These are phyloP conservation scores for Delia radicum DNA, from an alignment of 1,140 invertebrate genomes.

Conservation along the genomic window DNA sequence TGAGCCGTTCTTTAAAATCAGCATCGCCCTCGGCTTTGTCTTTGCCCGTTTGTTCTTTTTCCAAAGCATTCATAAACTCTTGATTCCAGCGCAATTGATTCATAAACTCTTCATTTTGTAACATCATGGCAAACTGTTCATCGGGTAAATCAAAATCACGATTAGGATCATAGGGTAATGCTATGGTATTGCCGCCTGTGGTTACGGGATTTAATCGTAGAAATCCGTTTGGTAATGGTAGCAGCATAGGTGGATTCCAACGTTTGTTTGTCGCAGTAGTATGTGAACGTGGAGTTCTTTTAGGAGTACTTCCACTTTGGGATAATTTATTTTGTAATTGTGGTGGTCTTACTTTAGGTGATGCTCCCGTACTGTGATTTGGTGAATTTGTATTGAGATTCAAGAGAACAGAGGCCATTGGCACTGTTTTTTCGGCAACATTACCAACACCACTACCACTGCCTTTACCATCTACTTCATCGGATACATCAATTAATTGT, in stretches of 20 bases:
- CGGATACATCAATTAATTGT: slow-evolving; percentile 31
- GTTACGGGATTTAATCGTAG: slow-evolving; percentile 56
- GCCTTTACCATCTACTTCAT: slow-evolving; percentile 4
- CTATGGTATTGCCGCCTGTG: slow-evolving; percentile 10
- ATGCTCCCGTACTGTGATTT: slow-evolving; percentile 52
- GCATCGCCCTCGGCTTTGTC: slow-evolving; percentile 70
- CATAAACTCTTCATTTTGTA: slow-evolving; percentile 93
- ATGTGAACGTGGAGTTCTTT: slow-evolving; percentile 36
- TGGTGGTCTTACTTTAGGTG: slow-evolving; percentile 46
- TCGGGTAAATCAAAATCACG: slow-evolving; percentile 63
- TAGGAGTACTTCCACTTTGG: neutral
- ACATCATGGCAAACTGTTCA: slow-evolving; percentile 81
- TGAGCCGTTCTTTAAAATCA: slow-evolving; percentile 77
- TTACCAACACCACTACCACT: neutral
- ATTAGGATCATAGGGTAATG: slow-evolving; percentile 19
- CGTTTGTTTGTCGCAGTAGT: slow-evolving; percentile 47
- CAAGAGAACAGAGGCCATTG: slow-evolving; percentile 28
- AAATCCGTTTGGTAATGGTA: slow-evolving; percentile 79
- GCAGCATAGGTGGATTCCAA: slow-evolving; percentile 82
- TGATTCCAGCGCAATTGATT: slow-evolving; percentile 83
- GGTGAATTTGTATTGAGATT: slow-evolving; percentile 39
- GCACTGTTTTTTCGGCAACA: slow-evolving; percentile 9
- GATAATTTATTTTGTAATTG: slow-evolving; percentile 31
- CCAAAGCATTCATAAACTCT: slow-evolving; percentile 84
- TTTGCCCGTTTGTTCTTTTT: slow-evolving; percentile 67